phyloP scores from a whole-genome alignment of 2,888 invertebrate species.

The Pardosa pseudoannulata region DNA sequence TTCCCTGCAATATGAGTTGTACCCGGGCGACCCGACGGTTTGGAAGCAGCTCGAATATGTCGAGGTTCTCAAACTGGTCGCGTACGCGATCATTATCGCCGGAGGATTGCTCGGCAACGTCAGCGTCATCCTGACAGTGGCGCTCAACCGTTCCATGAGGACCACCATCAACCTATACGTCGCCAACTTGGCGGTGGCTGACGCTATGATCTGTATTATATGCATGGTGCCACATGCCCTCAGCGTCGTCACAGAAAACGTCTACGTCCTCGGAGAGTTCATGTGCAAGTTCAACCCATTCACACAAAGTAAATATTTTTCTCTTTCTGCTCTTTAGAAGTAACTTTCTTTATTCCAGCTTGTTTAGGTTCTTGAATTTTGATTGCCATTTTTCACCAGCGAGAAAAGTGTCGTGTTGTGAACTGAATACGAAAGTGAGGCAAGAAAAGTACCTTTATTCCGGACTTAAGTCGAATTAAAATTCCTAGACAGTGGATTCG shows the following conservation, averaged over 20 bases:
- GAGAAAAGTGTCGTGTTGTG: too few species aligned
- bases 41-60: slow-evolving; percentile 45
- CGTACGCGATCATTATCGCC: slow-evolving; percentile 75
- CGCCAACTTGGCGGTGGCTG: slow-evolving; percentile 76
- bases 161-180: slow-evolving; percentile 76
- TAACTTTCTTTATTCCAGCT: too few species aligned
- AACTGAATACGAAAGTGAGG: too few species aligned
- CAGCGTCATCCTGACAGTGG: slow-evolving; percentile 75
- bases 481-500: too few species aligned
- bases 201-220: slow-evolving; percentile 75
- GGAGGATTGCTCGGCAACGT: slow-evolving; percentile 76
- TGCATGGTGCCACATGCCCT: slow-evolving; percentile 76
- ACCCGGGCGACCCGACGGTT: background rate
- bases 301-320: slow-evolving; percentile 76
- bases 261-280: slow-evolving; percentile 75
- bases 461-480: too few species aligned
- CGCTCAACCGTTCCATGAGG: slow-evolving; percentile 75
- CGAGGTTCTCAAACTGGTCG: slow-evolving; percentile 74
- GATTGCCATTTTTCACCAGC: too few species aligned
- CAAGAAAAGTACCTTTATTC: too few species aligned
- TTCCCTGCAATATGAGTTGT: background rate
- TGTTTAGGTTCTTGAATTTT: too few species aligned
- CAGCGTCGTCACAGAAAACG: slow-evolving; percentile 74
- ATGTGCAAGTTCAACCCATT: slow-evolving; percentile 76
- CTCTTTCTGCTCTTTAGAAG: too few species aligned